phyloP scores from a whole-genome alignment of 2,113 vertebrate genomes.

The Atractosteus spatula region DNA sequence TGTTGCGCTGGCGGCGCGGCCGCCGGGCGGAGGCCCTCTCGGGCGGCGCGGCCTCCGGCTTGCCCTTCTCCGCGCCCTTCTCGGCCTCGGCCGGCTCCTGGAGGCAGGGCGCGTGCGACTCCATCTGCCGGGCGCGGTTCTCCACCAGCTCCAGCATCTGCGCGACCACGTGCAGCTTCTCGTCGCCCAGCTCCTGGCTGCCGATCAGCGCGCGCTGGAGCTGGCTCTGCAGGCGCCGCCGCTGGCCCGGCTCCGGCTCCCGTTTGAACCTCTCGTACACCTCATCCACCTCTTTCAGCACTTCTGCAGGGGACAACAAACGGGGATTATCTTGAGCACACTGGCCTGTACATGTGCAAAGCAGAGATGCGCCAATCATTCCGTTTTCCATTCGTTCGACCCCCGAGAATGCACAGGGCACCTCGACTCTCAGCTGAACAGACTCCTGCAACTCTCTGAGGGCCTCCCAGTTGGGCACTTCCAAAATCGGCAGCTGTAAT shows the following conservation, averaged over 20 bases:
- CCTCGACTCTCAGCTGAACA: no score
- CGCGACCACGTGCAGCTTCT: slow-evolving; percentile 95
- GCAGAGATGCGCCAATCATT: no score
- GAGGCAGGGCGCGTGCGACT: slow-evolving; percentile 84
- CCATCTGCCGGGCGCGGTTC: slow-evolving; percentile 92
- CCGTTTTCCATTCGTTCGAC: no score
- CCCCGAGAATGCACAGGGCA: no score
- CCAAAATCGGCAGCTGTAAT: no score
- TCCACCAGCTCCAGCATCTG: slow-evolving; percentile 95
- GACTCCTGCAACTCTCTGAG: no score
- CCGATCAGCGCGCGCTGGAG: slow-evolving; percentile 90
- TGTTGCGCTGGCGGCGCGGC: slow-evolving; percentile 88
- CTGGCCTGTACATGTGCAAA: no score
- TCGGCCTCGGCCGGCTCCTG: slow-evolving; percentile 79
- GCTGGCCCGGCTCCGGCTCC: slow-evolving; percentile 82
- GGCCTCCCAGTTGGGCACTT: no score
- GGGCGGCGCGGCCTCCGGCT: slow-evolving; percentile 56
- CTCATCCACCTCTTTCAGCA: slow-evolving; percentile 93
- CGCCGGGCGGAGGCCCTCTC: slow-evolving; percentile 82
- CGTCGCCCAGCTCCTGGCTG: slow-evolving; percentile 94
- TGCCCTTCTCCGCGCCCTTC: slow-evolving; percentile 65
- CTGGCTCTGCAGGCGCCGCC: slow-evolving; percentile 88
- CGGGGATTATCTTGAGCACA: not conserved
- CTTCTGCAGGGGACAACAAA: slow-evolving; percentile 70
- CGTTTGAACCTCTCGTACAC: slow-evolving; percentile 90